Base-by-base conservation (phyloP, 1,140 invertebrate species). In the Pachypeltis micranthus region DNA sequence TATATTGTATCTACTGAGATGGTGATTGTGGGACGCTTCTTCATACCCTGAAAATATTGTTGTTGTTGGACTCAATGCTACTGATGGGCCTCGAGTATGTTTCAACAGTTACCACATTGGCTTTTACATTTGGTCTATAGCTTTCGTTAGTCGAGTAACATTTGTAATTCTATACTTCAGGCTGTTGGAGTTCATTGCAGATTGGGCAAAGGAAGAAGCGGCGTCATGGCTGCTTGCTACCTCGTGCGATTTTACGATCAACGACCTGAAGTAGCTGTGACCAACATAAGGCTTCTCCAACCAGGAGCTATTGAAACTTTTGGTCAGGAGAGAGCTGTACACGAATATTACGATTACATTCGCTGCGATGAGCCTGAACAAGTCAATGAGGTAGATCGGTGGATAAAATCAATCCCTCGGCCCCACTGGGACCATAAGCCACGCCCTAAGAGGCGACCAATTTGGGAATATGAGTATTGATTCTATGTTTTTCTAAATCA, bases 151-250 rank as follows among this genome's bases (percentile, higher is more conserved):
- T n/a, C n/a, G n/a, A n/a, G n/a, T n/a, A n/a, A n/a, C n/a, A n/a
- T n/a, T n/a, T n/a, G n/a, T n/a, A n/a, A n/a, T n/a, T n/a, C n/a
- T n/a, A n/a, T n/a, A n/a, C n/a, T n/a, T n/a, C 72, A 88, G 84
- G 75, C 80, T 12, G 76, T 87, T 3, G 84, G 83, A 19, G 79
- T 87, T 4, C 85, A 87, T 70, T 86, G 85, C 69, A 73, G 82
- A 16, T 80, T 83, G 69, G 86, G 85, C 0, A 72, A 80, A 44
- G 85, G 85, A 7, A 72, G 85, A 44, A 86, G 85, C 0, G 85
- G 85, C 25, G 81, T 82, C 1, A 81, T 87, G 80, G 76, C 82
- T 12, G 84, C 85, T 1, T 86, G 85, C 72, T 87, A 85, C 69
- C 73, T 87, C 31, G 80, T 86, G 3, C 76, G 78, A 65, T 84